Conservation (phyloP, 1,140 invertebrate genomes). For the Reticulitermes speratus region DNA sequence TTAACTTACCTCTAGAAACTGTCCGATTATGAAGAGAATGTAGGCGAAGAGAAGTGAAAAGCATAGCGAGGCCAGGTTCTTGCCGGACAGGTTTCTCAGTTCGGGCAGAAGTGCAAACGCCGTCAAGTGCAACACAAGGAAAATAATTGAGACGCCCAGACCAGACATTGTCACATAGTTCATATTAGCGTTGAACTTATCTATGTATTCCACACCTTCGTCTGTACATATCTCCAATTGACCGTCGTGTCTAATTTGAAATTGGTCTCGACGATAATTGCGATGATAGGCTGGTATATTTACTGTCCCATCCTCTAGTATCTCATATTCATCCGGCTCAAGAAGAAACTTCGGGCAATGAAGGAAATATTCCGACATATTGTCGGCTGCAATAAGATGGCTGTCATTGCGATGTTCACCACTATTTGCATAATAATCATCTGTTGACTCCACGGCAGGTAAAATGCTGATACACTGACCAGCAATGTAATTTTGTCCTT, state of each 20-base stretch:
- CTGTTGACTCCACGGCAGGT: background rate
- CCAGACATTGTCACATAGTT: conserved; percentile 51
- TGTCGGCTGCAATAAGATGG: background rate
- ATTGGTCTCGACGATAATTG: conserved; percentile 41
- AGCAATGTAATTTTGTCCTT: background rate
- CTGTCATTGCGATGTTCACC: background rate
- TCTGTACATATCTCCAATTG: conserved; percentile 41
- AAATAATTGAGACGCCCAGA: conserved; percentile 51
- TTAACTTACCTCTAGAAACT: conserved; percentile 38
- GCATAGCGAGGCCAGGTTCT: conserved; percentile 54
- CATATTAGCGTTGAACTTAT: conserved; percentile 49
- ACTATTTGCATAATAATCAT: background rate
- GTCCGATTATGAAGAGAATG: conserved; percentile 49
- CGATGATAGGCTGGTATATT: conserved; percentile 46
- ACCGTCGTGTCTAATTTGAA: conserved; percentile 41
- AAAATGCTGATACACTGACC: background rate
- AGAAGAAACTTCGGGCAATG: conserved; percentile 49
- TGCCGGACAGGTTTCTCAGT: conserved; percentile 54
- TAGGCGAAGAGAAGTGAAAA: conserved; percentile 52
- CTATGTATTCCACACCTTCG: conserved; percentile 31
- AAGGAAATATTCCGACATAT: conserved; percentile 38
- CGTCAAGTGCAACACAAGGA: conserved; percentile 51
- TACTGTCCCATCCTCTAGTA: conserved; percentile 45
- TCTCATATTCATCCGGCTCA: conserved; percentile 45
- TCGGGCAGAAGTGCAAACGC: conserved; percentile 51